These are phyloP conservation scores for Tiliacea citrago DNA, from an alignment of 2,888 invertebrate genomes.

Conservation along the genomic window DNA sequence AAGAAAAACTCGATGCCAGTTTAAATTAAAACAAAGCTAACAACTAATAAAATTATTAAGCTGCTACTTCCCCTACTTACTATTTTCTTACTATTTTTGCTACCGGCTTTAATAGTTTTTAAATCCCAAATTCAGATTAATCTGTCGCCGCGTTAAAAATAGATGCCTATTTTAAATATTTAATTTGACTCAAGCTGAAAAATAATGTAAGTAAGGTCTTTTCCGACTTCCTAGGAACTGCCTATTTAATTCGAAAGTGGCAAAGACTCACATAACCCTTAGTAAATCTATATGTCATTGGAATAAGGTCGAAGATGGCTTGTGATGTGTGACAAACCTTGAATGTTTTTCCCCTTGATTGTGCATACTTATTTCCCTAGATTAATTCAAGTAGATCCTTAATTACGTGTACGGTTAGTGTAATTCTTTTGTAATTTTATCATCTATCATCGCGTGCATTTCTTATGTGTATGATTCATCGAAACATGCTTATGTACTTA, in stretches of 20 bases:
- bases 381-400: slow-evolving; percentile 34
- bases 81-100: too few species aligned
- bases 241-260: slow-evolving; percentile 6
- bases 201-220: neutral
- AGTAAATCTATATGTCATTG: neutral
- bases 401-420: slow-evolving; percentile 14
- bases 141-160: too few species aligned
- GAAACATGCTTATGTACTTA: neutral
- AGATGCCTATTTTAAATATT: too few species aligned
- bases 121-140: too few species aligned
- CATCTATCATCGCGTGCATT: neutral
- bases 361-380: slow-evolving; percentile 18
- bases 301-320: slow-evolving; percentile 15
- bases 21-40: too few species aligned
- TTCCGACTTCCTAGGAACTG: neutral
- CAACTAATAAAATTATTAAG: too few species aligned
- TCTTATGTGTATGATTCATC: neutral
- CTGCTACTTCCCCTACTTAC: too few species aligned
- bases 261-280: neutral
- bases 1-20: too few species aligned
- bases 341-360: slow-evolving; percentile 25
- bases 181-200: neutral
- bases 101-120: too few species aligned
- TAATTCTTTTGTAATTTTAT: slow-evolving; percentile 10
- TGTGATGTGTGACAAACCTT: neutral